Base-by-base conservation (phyloP, 2,888 invertebrate genomes). In the Drosophila atroscutellata region DNA sequence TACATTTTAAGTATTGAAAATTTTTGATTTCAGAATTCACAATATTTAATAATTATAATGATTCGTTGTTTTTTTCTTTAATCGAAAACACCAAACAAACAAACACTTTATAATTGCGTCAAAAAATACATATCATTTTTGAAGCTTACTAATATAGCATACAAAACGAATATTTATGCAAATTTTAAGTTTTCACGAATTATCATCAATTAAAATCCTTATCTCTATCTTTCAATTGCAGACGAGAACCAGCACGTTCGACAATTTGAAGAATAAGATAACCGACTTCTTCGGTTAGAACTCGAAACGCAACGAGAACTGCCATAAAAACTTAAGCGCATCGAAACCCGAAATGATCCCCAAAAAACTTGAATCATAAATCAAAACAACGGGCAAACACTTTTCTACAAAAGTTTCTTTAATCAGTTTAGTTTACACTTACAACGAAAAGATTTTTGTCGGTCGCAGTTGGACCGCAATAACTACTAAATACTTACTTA, bases 211-310 rank as follows among this genome's bases (percentile, higher is more conserved):
- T 3, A 20, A 20, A 15, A 32, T 47, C 0, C 9, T 1, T 39
- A 45, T 24, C 24, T 37, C 3, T 1, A 7, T 37, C 56, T 11
- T 39, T 18, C 74, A 85, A 72, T 78, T 90, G 2, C 81, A 87
- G 50, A 68, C 86, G 3, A 72, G 81, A 37, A 73, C 88, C n/a
- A 71, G 83, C 32, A 79, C 90, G 5, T 68, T 91, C 30, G 65
- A 75, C 1, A 91, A 89, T 52, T 3, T 91, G 4, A 91, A 90
- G 54, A 77, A 89, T 51, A 91, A 90, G 60, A 74, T 90, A n/a
- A 84, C 80, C 52, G 79, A 66, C 50, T 24, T 80, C 7, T 80
- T 87, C 68, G 83, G 82, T 67, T 86, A 83, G 54, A 47, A 60
- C 39, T 60, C 37, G 36, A 56, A 60, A 32, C 37, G 36, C 59